Percentiles rank a stretch among this genome's conserved stretches.
phyloP scores from a whole-genome alignment of 1,140 invertebrate species.

The Cydia amplana region DNA sequence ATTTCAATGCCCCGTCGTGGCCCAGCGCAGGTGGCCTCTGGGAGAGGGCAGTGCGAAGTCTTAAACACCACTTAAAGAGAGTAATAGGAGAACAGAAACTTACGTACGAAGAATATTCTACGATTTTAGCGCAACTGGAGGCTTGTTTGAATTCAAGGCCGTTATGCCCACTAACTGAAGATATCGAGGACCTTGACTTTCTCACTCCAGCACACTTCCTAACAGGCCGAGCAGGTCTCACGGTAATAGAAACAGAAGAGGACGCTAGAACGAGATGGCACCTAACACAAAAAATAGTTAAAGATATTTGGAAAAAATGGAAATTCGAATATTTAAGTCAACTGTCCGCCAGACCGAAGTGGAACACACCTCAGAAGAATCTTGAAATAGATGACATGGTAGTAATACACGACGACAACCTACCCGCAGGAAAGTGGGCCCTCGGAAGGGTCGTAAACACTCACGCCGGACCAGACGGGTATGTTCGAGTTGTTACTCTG shows the following conservation, averaged over 20 bases:
- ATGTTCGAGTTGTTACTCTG: slow-evolving; percentile 39
- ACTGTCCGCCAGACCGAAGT: slow-evolving; percentile 19
- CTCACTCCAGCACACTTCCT: slow-evolving; percentile 46
- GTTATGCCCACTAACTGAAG: slow-evolving; percentile 39
- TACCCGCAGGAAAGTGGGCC: slow-evolving; percentile 42
- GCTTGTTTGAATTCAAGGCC: slow-evolving; percentile 47
- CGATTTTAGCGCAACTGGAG: slow-evolving; percentile 38
- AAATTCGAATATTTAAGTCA: slow-evolving; percentile 23
- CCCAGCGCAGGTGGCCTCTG: slow-evolving; percentile 57
- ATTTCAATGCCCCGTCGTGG: slow-evolving; percentile 34
- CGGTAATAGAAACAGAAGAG: slow-evolving; percentile 32
- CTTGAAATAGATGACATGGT: slow-evolving; percentile 36
- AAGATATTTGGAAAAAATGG: slow-evolving; percentile 34
- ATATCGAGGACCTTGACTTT: slow-evolving; percentile 38
- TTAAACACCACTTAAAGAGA: slow-evolving; percentile 47
- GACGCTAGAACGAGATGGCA: slow-evolving; percentile 34
- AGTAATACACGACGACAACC: slow-evolving; percentile 42
- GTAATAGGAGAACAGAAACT: slow-evolving; percentile 38
- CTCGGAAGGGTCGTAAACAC: slow-evolving; percentile 38
- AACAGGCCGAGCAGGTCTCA: slow-evolving; percentile 34
- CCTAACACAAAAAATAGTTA: slow-evolving; percentile 30
- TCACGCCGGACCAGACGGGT: slow-evolving; percentile 42
- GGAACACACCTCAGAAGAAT: slow-evolving; percentile 18
- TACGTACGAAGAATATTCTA: slow-evolving; percentile 30
- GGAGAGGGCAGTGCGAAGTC: slow-evolving; percentile 50